Base-by-base conservation (phyloP, 2,888 invertebrate genomes). In the Augiades crinisus region DNA sequence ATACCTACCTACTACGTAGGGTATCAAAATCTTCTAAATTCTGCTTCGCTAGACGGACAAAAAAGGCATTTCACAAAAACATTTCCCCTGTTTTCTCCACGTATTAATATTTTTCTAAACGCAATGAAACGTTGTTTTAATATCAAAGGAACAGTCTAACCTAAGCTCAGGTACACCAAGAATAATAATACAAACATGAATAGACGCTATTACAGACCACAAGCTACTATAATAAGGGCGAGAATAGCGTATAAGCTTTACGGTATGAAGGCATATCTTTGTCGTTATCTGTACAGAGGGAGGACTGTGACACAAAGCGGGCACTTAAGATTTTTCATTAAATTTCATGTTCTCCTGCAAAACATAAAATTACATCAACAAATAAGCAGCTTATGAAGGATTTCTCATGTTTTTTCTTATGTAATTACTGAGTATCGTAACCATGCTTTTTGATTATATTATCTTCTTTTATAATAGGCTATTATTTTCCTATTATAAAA, bases 281-380 rank as follows among this genome's bases (percentile, higher is more conserved):
- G 43, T 19, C 31, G 43, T 44, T 31, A 30, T 31, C 19, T 43
- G 40, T 40, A 40, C 21, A 17, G 31, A 16, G 33, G 5, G 31
- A 14, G 45, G 5, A 19, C 24, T 21, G 47, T 38, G 21, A 21
- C 13, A 41, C 40, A 51, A 55, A 46, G 27, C 31, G 40, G 30
- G 21, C 41, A 49, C 46, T 47, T 44, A 50, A 50, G 41, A 47
- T 43, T 41, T 53, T 53, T 53, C 43, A 47, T 53, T 53, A 53
- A 53, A 47, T 53, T 50, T 36, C 30, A 53, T 47, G 47, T 43
- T 38, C 50, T 38, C 43, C 53, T 43, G 53, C 38, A 47, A 53
- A 51, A 50, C 38, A 47, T 56, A 54, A 51, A 53, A 47, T 56
- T 54, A 47, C 10, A 50, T 33, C 49, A 54, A 56, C 56, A 54